Conservation (phyloP, 2,888 invertebrate genomes). For the Mycalesis mineus region DNA sequence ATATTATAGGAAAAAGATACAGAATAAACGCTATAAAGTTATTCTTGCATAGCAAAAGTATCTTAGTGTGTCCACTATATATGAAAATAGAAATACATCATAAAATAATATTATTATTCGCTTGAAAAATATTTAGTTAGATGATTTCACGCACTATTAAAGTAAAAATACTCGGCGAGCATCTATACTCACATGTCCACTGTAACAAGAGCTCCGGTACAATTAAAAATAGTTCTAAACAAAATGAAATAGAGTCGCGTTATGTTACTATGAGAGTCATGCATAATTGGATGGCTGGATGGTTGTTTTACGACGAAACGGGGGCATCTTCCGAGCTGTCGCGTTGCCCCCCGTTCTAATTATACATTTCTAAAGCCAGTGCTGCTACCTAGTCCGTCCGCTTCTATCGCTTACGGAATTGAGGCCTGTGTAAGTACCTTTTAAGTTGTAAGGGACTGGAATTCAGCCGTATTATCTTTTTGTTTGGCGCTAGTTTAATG, state of each 20-base stretch:
- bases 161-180: constrained; percentile 25
- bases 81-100: too few relatives aligned
- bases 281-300: constrained; percentile 34
- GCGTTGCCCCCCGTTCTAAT: constrained; percentile 54
- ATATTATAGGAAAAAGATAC: too few relatives aligned
- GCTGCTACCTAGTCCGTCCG: constrained; percentile 36
- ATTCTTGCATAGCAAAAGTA: too few relatives aligned
- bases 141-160: constrained; percentile 26
- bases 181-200: constrained; percentile 29
- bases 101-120: neutral
- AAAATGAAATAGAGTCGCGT: constrained; percentile 23
- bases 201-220: constrained; percentile 27
- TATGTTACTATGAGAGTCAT: constrained; percentile 27
- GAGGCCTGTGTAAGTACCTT: constrained; percentile 24
- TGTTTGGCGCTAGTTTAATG: constrained; percentile 1
- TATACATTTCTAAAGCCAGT: constrained; percentile 48
- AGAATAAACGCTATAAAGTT: too few relatives aligned
- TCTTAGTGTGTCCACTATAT: too few relatives aligned
- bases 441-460: constrained; percentile 13
- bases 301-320: constrained; percentile 45
- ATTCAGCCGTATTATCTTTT: constrained; percentile 8
- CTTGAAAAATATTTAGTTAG: constrained; percentile 15
- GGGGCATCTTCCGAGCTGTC: constrained; percentile 52
- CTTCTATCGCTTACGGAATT: constrained; percentile 27
- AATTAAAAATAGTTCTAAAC: constrained; percentile 27